Evolutionary conservation across 2,888 invertebrate genomes (phyloP).

Genomic region (Tinea semifulvella): DNA sequence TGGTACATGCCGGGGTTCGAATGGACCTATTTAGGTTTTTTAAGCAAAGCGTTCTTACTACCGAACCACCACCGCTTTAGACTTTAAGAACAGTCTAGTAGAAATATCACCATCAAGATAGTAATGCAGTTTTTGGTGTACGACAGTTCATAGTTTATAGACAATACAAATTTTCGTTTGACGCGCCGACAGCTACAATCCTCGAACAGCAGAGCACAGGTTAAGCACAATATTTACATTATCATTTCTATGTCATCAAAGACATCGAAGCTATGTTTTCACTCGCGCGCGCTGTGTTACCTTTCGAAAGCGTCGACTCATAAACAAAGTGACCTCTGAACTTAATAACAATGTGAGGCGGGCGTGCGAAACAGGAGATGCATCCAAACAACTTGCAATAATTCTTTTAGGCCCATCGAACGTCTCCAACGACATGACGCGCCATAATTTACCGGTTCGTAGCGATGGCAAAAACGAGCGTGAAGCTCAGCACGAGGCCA

Average conservation of each 20-base stretch:
- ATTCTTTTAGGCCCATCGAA: conserved; percentile 51
- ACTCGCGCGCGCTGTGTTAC: conserved; percentile 55
- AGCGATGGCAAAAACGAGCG: conserved; percentile 38
- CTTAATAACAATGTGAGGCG: conserved; percentile 62
- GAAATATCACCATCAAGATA: no score
- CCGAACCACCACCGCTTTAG: no score
- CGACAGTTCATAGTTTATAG: no score
- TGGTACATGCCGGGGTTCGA: no score
- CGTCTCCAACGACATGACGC: conserved; percentile 42
- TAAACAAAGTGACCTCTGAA: conserved; percentile 64
- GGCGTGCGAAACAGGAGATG: conserved; percentile 64
- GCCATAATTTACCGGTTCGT: conserved; percentile 39
- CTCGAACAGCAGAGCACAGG: conserved; percentile 29
- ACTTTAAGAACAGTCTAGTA: no score
- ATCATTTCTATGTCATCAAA: conserved; percentile 63
- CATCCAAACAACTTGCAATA: conserved; percentile 51
- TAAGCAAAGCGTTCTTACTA: no score
- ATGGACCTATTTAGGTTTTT: no score
- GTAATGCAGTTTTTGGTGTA: no score
- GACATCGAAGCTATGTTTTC: conserved; percentile 46
- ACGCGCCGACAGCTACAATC: neutral
- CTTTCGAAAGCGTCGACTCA: conserved; percentile 61
- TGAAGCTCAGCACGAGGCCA: conserved; percentile 31
- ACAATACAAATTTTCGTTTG: no score
- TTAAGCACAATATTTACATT: conserved; percentile 55